Evolutionary conservation across 2,797 vertebrate genomes (phyloP).

Genomic region (Mastacembelus armatus): DNA sequence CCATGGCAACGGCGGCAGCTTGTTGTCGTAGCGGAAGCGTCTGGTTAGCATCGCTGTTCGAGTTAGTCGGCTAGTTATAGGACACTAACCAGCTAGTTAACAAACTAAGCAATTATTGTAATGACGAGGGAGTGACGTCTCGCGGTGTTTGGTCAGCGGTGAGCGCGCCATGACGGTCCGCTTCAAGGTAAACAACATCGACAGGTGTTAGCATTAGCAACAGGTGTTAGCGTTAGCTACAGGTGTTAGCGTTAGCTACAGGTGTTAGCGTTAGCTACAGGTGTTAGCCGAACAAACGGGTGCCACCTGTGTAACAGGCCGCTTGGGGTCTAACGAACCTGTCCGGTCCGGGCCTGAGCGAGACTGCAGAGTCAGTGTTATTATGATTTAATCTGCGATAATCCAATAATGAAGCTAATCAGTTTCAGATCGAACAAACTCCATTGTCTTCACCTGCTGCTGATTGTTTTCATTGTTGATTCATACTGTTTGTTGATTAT

Average conservation of each 20-base stretch:
- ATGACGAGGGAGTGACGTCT: neutral
- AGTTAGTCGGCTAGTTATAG: neutral
- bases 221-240: conserved; percentile 32
- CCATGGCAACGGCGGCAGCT: conserved; percentile 60
- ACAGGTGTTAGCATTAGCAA: conserved; percentile 30
- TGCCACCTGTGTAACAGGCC: too few relatives aligned
- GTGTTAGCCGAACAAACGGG: too few relatives aligned
- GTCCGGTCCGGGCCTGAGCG: neutral
- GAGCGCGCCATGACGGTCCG: conserved; percentile 61
- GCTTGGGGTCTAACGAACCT: too few relatives aligned
- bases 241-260: conserved; percentile 36
- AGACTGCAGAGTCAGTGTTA: conserved; percentile 26
- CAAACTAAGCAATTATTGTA: rapidly evolving
- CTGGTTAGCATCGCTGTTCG: neutral
- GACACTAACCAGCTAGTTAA: neutral
- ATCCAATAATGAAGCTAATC: conserved; percentile 46
- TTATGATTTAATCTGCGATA: conserved; percentile 32
- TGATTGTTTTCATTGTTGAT: too few relatives aligned
- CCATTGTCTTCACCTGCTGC: too few relatives aligned
- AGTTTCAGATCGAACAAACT: neutral
- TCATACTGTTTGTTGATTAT: too few relatives aligned
- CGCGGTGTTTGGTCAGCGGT: neutral
- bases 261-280: too few relatives aligned
- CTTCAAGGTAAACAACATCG: conserved; percentile 65
- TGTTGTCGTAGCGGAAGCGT: neutral